Percentiles rank a stretch among this genome's conserved stretches.
Conservation (phyloP, 1,140 invertebrate genomes). For the Plectus sambesii region DNA sequence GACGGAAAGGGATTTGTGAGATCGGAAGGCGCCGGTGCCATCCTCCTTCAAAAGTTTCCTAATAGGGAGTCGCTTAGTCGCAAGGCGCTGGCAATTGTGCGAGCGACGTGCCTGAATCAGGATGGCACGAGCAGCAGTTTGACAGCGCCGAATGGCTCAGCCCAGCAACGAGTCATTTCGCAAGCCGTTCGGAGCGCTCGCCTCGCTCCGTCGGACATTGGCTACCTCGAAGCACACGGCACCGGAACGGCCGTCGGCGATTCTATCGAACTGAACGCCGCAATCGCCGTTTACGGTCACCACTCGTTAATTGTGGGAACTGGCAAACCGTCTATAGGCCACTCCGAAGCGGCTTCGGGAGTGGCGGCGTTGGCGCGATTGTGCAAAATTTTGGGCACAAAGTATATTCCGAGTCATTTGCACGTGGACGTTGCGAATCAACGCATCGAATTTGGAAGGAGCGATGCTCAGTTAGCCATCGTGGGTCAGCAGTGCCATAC, state of each 20-base stretch:
- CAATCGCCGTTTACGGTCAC: constrained; percentile 70
- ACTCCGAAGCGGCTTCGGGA: too few species aligned
- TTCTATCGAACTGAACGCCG: constrained; percentile 81
- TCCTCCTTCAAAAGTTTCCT: constrained; percentile 16
- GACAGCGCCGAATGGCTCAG: constrained; percentile 23
- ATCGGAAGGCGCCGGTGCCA: constrained; percentile 21
- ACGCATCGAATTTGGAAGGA: too few species aligned
- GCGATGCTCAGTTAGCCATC: too few species aligned
- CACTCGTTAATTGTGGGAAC: constrained; percentile 73
- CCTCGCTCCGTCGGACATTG: too few species aligned
- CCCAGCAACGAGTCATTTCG: constrained; percentile 15
- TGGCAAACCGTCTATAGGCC: constrained; percentile 92
- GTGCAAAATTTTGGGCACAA: too few species aligned
- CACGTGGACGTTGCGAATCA: too few species aligned
- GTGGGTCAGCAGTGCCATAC: too few species aligned
- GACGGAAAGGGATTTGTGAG: constrained; percentile 21
- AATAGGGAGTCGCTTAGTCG: constrained; percentile 15
- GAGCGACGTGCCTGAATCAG: constrained; percentile 10
- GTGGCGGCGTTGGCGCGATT: too few species aligned
- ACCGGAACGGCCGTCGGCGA: constrained; percentile 82
- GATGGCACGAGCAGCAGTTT: constrained; percentile 23
- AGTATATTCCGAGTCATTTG: too few species aligned
- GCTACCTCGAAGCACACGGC: constrained; percentile 83
- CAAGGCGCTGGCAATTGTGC: constrained; percentile 16
- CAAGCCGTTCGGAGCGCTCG: constrained; percentile 18